Base-by-base conservation (phyloP, 2,888 invertebrate species). In the Elaeidobius kamerunicus region DNA sequence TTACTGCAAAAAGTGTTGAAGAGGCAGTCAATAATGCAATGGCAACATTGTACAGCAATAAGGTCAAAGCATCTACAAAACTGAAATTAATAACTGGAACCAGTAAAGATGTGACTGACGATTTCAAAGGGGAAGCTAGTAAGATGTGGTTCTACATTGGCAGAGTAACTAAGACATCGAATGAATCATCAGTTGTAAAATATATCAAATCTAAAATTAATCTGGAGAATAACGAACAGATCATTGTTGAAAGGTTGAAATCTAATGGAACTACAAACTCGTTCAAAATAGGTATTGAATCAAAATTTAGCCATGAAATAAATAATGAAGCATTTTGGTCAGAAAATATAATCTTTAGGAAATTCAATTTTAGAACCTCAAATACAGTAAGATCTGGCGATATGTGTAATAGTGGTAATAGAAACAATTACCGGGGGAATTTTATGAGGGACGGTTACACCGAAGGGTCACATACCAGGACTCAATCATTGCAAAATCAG, bases 61-160 rank as follows among this genome's bases (percentile, higher is more conserved):
- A n/a, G n/a, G n/a, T n/a, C n/a, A n/a, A n/a, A n/a, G n/a, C n/a
- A n/a, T n/a, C n/a, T n/a, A n/a, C n/a, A n/a, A n/a, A n/a, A n/a
- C n/a, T n/a, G n/a, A n/a, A n/a, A n/a, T n/a, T n/a, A n/a, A n/a
- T n/a, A n/a, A n/a, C n/a, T n/a, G n/a, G n/a, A n/a, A n/a, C n/a
- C n/a, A n/a, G n/a, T n/a, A n/a, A n/a, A n/a, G n/a, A n/a, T n/a
- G n/a, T n/a, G n/a, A n/a, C n/a, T 6, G 11, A 34, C 4, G 27
- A 27, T 27, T 27, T 27, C 9, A 27, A 9, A 9, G 27, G 27
- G 6, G 27, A 27, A 34, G 34, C 34, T 12, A 34, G 34, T 12
- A 34, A 34, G 34, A 34, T 34, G 34, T 34, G 34, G 34, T 34
- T 34, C 12, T 27, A 27, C 27, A 27, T 27, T 27, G 27, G 27